Evolutionary conservation across 2,888 invertebrate species (phyloP).

Genomic region (Acronicta psi): DNA sequence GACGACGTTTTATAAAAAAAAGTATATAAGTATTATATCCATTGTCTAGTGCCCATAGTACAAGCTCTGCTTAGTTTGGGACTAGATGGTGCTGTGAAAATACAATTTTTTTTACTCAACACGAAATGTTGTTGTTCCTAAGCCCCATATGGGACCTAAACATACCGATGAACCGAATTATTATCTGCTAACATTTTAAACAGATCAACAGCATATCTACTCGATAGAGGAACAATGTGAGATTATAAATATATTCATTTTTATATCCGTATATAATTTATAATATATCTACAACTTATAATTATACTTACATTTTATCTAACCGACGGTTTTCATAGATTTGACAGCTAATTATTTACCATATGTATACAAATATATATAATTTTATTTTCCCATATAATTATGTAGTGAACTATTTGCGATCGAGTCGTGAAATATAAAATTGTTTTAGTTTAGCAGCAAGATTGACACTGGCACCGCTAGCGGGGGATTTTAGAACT

Average conservation of each 20-base stretch:
- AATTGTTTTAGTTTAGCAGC: background rate
- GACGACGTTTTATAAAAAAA: too few relatives aligned
- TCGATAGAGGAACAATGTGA: conserved; percentile 55
- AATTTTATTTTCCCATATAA: conserved; percentile 42
- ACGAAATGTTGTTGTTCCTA: too few relatives aligned
- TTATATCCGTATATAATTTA: conserved; percentile 12
- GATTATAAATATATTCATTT: conserved; percentile 44
- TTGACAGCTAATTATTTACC: conserved; percentile 43
- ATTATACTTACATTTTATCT: conserved; percentile 22
- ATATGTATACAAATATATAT: conserved; percentile 59
- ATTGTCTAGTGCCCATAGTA: too few relatives aligned
- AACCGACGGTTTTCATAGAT: conserved; percentile 56
- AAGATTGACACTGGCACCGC: conserved; percentile 16
- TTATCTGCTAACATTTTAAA: conserved; percentile 2
- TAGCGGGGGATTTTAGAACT: background rate
- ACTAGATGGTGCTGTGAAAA: too few relatives aligned
- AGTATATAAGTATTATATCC: too few relatives aligned
- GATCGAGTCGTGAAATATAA: conserved; percentile 13
- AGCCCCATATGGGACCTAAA: too few relatives aligned
- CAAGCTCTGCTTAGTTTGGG: too few relatives aligned
- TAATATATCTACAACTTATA: conserved; percentile 52
- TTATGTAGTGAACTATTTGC: conserved; percentile 17
- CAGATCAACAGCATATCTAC: conserved; percentile 17
- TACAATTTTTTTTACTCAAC: too few relatives aligned
- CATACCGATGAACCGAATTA: too few relatives aligned